Base-by-base conservation (phyloP, 64 coral and sea anemone genomes). In the Catalaphyllia jardinei region DNA sequence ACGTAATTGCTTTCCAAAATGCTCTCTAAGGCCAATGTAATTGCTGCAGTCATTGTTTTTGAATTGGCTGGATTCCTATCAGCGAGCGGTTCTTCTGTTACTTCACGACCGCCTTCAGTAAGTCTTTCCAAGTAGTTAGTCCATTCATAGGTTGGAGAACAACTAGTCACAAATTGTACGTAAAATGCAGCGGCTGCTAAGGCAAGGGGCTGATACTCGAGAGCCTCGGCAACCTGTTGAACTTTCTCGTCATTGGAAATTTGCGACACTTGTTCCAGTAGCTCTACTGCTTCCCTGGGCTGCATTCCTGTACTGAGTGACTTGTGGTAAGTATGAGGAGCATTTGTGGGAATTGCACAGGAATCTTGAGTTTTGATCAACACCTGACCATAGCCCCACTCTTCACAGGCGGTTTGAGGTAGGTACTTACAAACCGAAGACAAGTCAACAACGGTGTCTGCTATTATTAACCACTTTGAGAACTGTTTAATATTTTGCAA, bases 241-340 rank as follows among this genome's bases (percentile, higher is more conserved):
- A 39, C 79, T 18, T 52, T 33, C 25, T 81, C 77, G 73, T 90
- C 60, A 51, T 90, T 62, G 15, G 49, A 22, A 18, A 90, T 19
- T 24, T 67, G 60, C 14, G 88, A 90, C 38, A 90, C 79, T 38
- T 71, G 60, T 38, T 62, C 57, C 72, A 90, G 54, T 29, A 54
- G 20, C 28, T 82, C 27, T 49, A 80, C 25, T 28, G 89, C 80
- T 29, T 86, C 89, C n/a, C 75, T 86, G 51, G 5, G 50, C 25
- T 91, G 79, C 89, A 91, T 85, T 8, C 89, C 89, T 63, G 16
- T 15, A 51, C 65, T 84, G 28, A 91, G 69, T 22, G 25, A 84
- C 17, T 83, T 29, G 16, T 78, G 76, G 76, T 78, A 55, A 4
- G 33, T 55, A 13, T 50, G 33, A 24, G 76, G 35, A 80, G 49